phyloP scores from a whole-genome alignment of 2,797 vertebrate species.

The Serranus cabrilla region DNA sequence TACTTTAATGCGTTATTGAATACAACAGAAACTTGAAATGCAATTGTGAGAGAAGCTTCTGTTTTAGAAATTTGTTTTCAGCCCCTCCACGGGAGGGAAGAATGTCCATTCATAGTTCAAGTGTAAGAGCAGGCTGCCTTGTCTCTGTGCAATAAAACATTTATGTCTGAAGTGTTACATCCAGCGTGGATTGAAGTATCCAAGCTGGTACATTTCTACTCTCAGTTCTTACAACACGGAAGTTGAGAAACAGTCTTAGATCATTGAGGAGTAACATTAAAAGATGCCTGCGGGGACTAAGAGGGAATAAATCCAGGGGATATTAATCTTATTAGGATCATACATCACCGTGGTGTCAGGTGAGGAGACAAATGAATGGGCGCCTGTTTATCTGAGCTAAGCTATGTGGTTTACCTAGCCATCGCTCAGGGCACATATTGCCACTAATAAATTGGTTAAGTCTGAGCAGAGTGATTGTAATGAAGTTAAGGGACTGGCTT shows the following conservation, averaged over 20 bases:
- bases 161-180: constrained; percentile 42
- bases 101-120: constrained; percentile 70
- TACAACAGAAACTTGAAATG: constrained; percentile 73
- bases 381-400: constrained; percentile 97
- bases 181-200: constrained; percentile 36
- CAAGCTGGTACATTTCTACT: constrained; percentile 33
- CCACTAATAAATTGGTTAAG: constrained; percentile 98
- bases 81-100: constrained; percentile 43
- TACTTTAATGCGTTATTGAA: constrained; percentile 86
- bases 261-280: constrained; percentile 73
- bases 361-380: constrained; percentile 97
- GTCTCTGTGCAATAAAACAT: constrained; percentile 40
- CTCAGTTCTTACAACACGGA: constrained; percentile 46
- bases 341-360: constrained; percentile 96
- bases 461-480: constrained; percentile 91
- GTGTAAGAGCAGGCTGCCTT: constrained; percentile 55
- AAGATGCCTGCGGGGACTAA: constrained; percentile 74
- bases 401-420: constrained; percentile 92
- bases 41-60: constrained; percentile 63
- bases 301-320: constrained; percentile 82
- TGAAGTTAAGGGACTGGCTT: constrained; percentile 88
- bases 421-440: constrained; percentile 88
- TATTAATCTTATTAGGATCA: constrained; percentile 97
- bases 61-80: constrained; percentile 62
- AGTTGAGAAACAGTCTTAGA: constrained; percentile 61